Base-by-base conservation (phyloP, 2,888 invertebrate genomes). In the Serripes groenlandicus region DNA sequence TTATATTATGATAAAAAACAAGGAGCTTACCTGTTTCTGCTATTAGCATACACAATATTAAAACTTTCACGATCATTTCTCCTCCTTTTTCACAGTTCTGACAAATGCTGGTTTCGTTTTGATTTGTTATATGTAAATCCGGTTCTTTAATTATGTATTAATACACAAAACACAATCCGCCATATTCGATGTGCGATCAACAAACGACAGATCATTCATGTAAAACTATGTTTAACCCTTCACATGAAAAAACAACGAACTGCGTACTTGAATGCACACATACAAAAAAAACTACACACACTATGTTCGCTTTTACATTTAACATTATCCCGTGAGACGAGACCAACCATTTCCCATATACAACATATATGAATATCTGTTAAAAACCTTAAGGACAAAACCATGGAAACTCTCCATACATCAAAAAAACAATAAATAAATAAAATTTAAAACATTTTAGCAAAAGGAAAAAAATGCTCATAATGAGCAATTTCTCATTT, bases 101-200 rank as follows among this genome's bases (percentile, higher is more conserved):
- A 56, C 18, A 1, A 56, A 56, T 11, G 3, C 56, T 1, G 1
- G 18, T 9, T 26, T 56, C 7, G 49, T 49, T 5, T 5, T 49
- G 49, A n/a, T 56, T 26, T 56, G 11, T 21, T 26, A n/a, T n/a
- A 56, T 23, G 56, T 56, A 56, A 15, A 56, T 11, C 11, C 23
- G 23, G 21, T n/a, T 56, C 3, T 2, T 23, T 21, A 26, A n/a
- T 2, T 56, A 15, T 56, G 56, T 9, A 9, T 2, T 56, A 56
- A 11, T 9, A 23, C 56, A 26, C 35, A 64, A 21, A 23, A 64
- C 32, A 64, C 30, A n/a, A 7, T 35, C 64, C 64, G 64, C 64
- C 64, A 64, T 64, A n/a, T 64, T 64, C 5, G n/a, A 34, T 34
- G 15, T 64, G 64, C 23, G 64, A 64, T 64, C 32, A 35, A 64